phyloP scores from a whole-genome alignment of 2,797 vertebrate genomes.

The Meriones psammophilus region DNA sequence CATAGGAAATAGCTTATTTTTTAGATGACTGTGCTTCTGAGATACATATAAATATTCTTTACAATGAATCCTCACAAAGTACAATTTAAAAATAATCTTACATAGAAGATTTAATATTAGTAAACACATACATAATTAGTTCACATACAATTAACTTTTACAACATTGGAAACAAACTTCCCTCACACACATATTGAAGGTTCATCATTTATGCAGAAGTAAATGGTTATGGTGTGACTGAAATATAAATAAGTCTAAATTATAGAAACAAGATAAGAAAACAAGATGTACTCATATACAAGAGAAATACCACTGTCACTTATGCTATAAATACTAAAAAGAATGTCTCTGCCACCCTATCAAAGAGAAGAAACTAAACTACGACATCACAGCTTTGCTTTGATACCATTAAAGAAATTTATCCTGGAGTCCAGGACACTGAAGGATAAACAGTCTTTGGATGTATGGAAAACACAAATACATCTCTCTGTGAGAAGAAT shows the following conservation, averaged over 20 bases:
- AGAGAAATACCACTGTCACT: not conserved
- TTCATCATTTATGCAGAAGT: not conserved
- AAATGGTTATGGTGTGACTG: not conserved
- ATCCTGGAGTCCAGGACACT: not conserved
- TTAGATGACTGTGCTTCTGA: not conserved
- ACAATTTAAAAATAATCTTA: not conserved
- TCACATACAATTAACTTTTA: slow-evolving; percentile 46
- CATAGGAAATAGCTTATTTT: not conserved
- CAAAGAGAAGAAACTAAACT: not conserved
- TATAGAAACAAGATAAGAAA: not conserved
- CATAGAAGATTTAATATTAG: not conserved
- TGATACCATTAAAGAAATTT: not conserved
- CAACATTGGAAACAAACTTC: slow-evolving; percentile 17
- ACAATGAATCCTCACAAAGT: slow-evolving; percentile 17
- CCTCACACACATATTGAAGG: not conserved
- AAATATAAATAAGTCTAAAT: slow-evolving; percentile 21
- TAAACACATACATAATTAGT: not conserved
- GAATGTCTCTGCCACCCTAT: not conserved
- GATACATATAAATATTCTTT: slow-evolving; percentile 4
- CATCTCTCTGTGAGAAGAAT: not conserved
- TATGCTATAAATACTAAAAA: slow-evolving; percentile 11
- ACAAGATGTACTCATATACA: not conserved
- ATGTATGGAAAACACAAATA: not conserved
- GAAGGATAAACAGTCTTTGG: not conserved
- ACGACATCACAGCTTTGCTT: not conserved